Percentiles rank a stretch among this genome's conserved stretches.
Conservation (phyloP, 2,888 invertebrate species). For the Hedychridium roseum region DNA sequence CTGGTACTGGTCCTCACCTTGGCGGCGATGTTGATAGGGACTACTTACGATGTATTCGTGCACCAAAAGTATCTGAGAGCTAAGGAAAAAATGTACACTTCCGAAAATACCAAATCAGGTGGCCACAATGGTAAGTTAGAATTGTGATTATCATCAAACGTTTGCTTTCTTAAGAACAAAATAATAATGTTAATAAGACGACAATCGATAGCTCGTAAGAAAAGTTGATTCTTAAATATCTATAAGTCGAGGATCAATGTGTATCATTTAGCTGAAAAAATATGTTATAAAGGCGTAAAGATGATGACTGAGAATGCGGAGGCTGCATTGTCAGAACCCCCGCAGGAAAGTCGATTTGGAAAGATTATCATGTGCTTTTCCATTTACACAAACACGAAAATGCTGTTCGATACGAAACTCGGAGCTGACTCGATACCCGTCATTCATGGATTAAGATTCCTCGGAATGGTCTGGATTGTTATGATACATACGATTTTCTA, state of each 20-base stretch:
- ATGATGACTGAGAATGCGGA: slow-evolving; percentile 28
- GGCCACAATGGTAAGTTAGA: too few species aligned
- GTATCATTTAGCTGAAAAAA: too few species aligned
- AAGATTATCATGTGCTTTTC: slow-evolving; percentile 65
- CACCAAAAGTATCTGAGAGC: slow-evolving; percentile 36
- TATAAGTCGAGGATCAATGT: too few species aligned
- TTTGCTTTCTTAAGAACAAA: too few species aligned
- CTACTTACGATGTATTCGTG: slow-evolving; percentile 53
- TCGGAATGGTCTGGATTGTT: slow-evolving; percentile 69
- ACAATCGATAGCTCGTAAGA: not conserved
- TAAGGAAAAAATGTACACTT: slow-evolving; percentile 14
- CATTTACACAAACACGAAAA: slow-evolving; percentile 63
- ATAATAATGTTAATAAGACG: slow-evolving; percentile 11
- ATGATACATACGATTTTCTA: slow-evolving; percentile 66
- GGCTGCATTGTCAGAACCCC: slow-evolving; percentile 27
- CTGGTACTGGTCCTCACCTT: slow-evolving; percentile 36
- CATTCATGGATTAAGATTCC: slow-evolving; percentile 66
- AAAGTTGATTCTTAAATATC: too few species aligned
- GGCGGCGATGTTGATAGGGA: slow-evolving; percentile 52
- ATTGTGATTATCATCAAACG: slow-evolving; percentile 25
- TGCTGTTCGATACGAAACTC: slow-evolving; percentile 60
- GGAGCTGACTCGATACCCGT: slow-evolving; percentile 55
- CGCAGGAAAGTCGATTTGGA: slow-evolving; percentile 29
- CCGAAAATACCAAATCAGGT: slow-evolving; percentile 35
- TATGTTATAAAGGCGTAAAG: slow-evolving; percentile 22